A percentile compares a stretch with the other conserved stretches of the same genome.
phyloP scores from a whole-genome alignment of 2,797 vertebrate species.

The Microchirus variegatus region DNA sequence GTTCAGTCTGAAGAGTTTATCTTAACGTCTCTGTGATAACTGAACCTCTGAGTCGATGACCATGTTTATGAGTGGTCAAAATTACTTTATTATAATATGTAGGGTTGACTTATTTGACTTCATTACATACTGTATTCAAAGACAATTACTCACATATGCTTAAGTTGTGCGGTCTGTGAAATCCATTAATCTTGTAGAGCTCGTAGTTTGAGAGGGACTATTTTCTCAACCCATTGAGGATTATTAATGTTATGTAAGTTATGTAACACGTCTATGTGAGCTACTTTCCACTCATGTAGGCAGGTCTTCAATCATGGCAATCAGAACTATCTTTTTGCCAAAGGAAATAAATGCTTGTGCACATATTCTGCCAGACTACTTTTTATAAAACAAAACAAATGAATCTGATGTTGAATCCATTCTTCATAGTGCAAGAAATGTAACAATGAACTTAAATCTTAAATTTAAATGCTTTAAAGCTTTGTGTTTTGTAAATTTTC shows the following conservation, averaged over 20 bases:
- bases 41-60: background rate
- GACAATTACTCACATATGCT: no score
- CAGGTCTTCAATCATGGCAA: conserved; percentile 1
- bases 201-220: background rate
- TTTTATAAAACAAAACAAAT: background rate
- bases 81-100: no score
- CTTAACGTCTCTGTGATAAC: conserved; percentile 3
- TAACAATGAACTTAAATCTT: no score
- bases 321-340: background rate
- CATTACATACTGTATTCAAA: no score
- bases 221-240: background rate
- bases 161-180: no score
- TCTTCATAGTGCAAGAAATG: no score
- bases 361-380: background rate
- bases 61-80: background rate
- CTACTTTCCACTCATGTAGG: conserved; percentile 15
- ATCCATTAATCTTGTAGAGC: no score
- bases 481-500: no score
- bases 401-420: background rate
- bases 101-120: no score
- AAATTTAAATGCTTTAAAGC: no score
- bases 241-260: background rate
- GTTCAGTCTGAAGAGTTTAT: background rate
- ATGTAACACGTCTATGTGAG: background rate
- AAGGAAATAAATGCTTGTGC: background rate